Percentiles rank a stretch among this genome's conserved stretches.
Evolutionary conservation across 2,888 invertebrate genomes (phyloP).

Genomic region (Acleris laterana): DNA sequence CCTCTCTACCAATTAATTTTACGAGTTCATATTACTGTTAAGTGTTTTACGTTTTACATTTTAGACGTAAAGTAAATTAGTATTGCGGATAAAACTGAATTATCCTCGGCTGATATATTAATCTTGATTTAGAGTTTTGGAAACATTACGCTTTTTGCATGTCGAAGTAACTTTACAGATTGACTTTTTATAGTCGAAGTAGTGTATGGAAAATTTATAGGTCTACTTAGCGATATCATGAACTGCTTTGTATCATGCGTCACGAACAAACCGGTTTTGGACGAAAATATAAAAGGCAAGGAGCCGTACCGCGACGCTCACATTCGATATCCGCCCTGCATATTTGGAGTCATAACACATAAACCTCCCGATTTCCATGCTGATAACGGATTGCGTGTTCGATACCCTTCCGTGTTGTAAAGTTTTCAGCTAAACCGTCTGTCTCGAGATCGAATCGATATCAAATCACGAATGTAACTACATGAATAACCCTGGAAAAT

Average conservation of each 20-base stretch:
- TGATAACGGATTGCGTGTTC: constrained; percentile 69
- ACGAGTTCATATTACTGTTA: constrained; percentile 39
- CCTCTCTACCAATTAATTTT: constrained; percentile 51
- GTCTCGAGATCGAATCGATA: constrained; percentile 76
- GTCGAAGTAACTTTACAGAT: not conserved
- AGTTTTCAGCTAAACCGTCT: constrained; percentile 71
- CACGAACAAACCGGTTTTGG: constrained; percentile 1
- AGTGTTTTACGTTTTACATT: constrained; percentile 23
- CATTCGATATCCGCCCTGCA: constrained; percentile 22
- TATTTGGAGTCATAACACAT: constrained; percentile 39
- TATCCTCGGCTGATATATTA: not conserved
- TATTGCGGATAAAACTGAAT: not conserved
- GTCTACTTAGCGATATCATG: constrained; percentile 6
- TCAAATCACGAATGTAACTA: constrained; percentile 68
- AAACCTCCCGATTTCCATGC: constrained; percentile 64
- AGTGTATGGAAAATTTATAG: constrained; percentile 3
- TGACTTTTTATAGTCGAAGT: constrained; percentile 7
- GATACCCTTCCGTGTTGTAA: constrained; percentile 73
- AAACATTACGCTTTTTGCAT: not conserved
- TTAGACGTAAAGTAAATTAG: constrained; percentile 7
- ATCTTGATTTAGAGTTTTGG: not conserved
- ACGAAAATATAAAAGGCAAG: constrained; percentile 17
- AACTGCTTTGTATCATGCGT: constrained; percentile 16
- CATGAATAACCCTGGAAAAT: constrained; percentile 45
- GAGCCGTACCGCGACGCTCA: constrained; percentile 2